These are phyloP conservation scores for Microplitis manilae DNA, from an alignment of 2,888 invertebrate species.

Conservation along the genomic window DNA sequence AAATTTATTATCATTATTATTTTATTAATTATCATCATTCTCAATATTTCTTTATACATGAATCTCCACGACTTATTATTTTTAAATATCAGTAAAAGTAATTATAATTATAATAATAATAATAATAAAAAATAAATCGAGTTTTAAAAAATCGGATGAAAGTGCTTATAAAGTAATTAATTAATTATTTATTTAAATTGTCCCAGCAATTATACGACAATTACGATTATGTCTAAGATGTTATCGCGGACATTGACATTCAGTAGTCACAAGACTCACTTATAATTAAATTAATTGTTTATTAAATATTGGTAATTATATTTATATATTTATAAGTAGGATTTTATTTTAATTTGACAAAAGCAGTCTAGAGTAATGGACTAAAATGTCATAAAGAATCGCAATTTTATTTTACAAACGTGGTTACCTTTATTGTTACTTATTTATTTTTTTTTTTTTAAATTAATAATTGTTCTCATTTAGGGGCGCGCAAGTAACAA, in stretches of 20 bases:
- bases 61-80: constrained; percentile 29
- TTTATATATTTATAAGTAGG: background rate
- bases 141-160: constrained; percentile 32
- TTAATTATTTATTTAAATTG: constrained; percentile 29
- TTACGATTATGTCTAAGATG: background rate
- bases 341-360: constrained; percentile 20
- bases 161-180: constrained; percentile 22
- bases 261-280: background rate
- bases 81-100: background rate
- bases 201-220: constrained; percentile 15
- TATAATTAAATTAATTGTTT: constrained; percentile 1
- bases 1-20: constrained; percentile 34
- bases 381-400: constrained; percentile 25
- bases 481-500: background rate
- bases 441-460: constrained; percentile 40
- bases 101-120: constrained; percentile 39
- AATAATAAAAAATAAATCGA: constrained; percentile 44
- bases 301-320: background rate
- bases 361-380: constrained; percentile 6
- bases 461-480: constrained; percentile 52
- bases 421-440: background rate
- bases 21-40: constrained; percentile 30
- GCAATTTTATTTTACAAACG: constrained; percentile 29
- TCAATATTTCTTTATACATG: constrained; percentile 33
- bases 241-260: background rate